phyloP scores from a whole-genome alignment of 2,113 vertebrate species.

The Campylomormyrus tamandua region DNA sequence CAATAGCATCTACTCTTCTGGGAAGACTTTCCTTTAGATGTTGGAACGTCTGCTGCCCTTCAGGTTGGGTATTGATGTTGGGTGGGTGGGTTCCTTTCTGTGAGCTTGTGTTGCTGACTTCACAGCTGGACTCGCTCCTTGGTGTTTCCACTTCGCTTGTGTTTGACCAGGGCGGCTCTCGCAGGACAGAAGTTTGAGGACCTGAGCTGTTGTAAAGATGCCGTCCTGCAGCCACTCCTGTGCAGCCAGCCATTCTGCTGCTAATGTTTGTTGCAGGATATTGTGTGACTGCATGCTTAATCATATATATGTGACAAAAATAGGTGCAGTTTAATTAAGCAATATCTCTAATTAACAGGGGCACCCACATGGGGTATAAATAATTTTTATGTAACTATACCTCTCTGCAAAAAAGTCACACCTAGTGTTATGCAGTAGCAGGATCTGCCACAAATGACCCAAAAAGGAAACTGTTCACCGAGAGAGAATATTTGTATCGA shows the following conservation, averaged over 20 bases:
- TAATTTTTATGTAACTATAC: background rate
- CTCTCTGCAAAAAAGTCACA: background rate
- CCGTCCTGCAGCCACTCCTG: no score
- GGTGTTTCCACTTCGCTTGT: no score
- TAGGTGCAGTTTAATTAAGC: background rate
- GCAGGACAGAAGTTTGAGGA: no score
- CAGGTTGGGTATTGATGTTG: no score
- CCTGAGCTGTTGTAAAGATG: no score
- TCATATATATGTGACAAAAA: background rate
- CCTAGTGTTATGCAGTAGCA: background rate
- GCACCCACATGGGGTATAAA: background rate
- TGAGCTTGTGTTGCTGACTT: no score
- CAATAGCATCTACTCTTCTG: no score
- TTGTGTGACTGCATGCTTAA: background rate
- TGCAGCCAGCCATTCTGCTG: background rate
- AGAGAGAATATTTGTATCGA: background rate
- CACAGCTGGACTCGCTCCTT: no score
- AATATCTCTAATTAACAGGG: background rate
- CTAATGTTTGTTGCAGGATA: background rate
- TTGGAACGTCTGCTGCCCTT: no score
- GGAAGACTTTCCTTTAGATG: no score
- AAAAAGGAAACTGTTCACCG: background rate
- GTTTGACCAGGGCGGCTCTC: no score
- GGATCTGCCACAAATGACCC: background rate
- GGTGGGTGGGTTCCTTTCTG: no score